Base-by-base conservation (phyloP, 2,113 vertebrate species). In the Ornithorhynchus anatinus region DNA sequence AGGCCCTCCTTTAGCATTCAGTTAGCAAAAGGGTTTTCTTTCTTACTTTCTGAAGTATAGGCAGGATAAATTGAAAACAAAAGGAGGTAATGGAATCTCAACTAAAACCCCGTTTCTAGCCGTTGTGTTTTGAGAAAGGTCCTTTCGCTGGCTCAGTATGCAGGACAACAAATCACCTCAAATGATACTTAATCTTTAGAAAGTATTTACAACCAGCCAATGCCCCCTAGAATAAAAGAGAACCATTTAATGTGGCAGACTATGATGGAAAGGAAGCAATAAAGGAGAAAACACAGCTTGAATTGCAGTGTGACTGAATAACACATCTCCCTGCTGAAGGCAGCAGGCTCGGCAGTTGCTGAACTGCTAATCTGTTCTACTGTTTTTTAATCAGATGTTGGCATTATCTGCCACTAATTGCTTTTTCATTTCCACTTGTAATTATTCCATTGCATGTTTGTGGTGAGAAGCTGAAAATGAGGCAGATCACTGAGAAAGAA, bases 401-500 rank as follows among this genome's bases (percentile, higher is more conserved):
- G 89, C 90, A 92, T 92, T 93, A 92, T 90, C 86, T 92, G 92
- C 85, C 89, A 91, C 93, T 93, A 94, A 93, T 94, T 93, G 91
- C 90, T 91, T 94, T 94, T 92, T 89, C 91, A 92, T 92, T 93
- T 93, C 91, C 89, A 92, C 87, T 91, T 92, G 88, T 92, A 93
- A 92, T 93, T 94, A 93, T 93, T 93, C 93, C 87, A 92, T 90
- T 90, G 91, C 89, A 87, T 91, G 92, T 93, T 94, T 94, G 88
- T 89, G 84, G 92, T 90, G 91, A 92, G 89, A 94, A 93, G 88
- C 91, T 90, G 93, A 93, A 92, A 91, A 92, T 93, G 86, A 94
- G 92, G 91, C 89, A 90, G 89, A 92, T 93, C 91, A 93, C 91
- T 81, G 84, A 91, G 92, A 93, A 92, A 88, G 92, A 94, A 93